Evolutionary conservation across 2,113 vertebrate species (phyloP).

Genomic region (Grammomys dolichurus): DNA sequence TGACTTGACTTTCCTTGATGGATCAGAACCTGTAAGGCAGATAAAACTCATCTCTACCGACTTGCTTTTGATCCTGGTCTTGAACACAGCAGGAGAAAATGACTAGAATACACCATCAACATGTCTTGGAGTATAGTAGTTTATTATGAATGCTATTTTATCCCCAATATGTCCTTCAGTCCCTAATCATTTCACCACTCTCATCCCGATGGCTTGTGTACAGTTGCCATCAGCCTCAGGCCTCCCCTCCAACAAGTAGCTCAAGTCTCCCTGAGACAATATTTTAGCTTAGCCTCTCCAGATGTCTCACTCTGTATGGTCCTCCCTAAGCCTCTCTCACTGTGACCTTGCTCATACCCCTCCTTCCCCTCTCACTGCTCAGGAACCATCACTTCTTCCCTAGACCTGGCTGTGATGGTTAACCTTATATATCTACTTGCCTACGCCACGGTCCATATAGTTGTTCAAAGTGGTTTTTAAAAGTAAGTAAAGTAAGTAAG

Average conservation of each 20-base stretch:
- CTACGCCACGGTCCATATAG: neutral
- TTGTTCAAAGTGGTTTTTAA: conserved; percentile 27
- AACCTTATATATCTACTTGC: neutral
- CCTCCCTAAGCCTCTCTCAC: neutral
- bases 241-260: neutral
- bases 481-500: neutral
- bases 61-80: neutral
- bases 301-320: neutral
- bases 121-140: conserved; percentile 9
- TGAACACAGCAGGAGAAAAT: neutral
- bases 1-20: neutral
- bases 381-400: neutral
- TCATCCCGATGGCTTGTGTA: neutral
- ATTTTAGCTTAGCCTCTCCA: neutral
- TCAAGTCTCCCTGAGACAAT: neutral
- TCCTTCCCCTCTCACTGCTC: neutral
- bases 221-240: neutral
- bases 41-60: neutral
- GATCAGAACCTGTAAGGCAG: neutral
- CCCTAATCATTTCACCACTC: neutral
- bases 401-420: neutral
- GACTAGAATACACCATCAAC: neutral
- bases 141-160: neutral
- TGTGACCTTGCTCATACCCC: too few relatives aligned
- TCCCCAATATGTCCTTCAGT: neutral